These are phyloP conservation scores for Rhincodon typus DNA, from an alignment of 2,797 vertebrate species.

Conservation along the genomic window DNA sequence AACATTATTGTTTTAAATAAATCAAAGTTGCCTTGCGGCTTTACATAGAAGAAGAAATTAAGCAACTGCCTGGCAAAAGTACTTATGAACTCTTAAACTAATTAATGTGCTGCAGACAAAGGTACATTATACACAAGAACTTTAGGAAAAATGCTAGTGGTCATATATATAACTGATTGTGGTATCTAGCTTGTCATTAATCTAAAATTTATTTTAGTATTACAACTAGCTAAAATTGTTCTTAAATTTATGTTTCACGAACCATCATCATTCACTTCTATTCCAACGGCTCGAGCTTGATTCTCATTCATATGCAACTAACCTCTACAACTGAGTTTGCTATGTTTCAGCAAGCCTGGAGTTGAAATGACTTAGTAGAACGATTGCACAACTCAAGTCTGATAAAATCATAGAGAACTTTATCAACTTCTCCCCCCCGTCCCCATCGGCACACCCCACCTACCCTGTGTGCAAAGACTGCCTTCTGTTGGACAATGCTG, in stretches of 20 bases:
- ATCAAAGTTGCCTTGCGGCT: not conserved
- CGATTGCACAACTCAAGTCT: not conserved
- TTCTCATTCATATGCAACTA: not conserved
- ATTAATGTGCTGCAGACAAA: not conserved
- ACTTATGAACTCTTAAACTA: constrained; percentile 4
- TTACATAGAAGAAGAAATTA: constrained; percentile 21
- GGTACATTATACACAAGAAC: not conserved
- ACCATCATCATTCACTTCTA: not conserved
- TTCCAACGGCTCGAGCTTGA: not conserved
- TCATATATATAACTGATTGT: not conserved
- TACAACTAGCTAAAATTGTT: not conserved
- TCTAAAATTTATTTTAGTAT: constrained; percentile 21
- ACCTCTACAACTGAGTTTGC: not conserved
- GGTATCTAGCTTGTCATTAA: constrained; percentile 18
- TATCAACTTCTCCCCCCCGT: not conserved
- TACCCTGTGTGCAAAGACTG: not conserved
- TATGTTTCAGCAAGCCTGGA: not conserved
- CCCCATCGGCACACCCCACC: not conserved
- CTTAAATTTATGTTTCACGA: not conserved
- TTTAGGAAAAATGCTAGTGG: not conserved
- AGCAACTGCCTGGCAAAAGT: not conserved
- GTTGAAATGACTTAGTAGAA: not conserved
- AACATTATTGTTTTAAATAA: constrained; percentile 27
- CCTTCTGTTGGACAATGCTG: not conserved
- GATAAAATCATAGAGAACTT: not conserved